Conservation (phyloP, 2,888 invertebrate species). For the Hypena proboscidalis region DNA sequence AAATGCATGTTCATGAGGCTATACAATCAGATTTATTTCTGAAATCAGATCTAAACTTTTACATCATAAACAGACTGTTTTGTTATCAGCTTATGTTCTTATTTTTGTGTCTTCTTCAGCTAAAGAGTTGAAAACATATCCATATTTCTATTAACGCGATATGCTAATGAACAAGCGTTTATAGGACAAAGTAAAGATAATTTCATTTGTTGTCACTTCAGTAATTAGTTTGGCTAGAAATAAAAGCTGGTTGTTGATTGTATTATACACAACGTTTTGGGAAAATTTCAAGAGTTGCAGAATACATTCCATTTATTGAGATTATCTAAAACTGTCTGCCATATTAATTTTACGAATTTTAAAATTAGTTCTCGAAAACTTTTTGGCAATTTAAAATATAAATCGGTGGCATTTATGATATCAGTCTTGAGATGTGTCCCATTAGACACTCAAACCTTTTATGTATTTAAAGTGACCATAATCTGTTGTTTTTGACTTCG, state of each 20-base stretch:
- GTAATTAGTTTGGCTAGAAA: constrained; percentile 28
- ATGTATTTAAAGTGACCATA: constrained; percentile 3
- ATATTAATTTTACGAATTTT: neutral
- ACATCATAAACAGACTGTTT: too few species aligned
- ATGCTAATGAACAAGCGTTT: too few species aligned
- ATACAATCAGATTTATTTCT: too few species aligned
- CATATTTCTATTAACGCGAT: too few species aligned
- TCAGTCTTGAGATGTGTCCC: constrained; percentile 14
- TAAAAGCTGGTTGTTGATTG: constrained; percentile 13
- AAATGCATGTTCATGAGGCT: constrained; percentile 19
- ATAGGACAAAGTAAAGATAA: neutral
- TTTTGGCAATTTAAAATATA: neutral
- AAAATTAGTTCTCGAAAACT: neutral
- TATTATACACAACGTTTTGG: constrained; percentile 6
- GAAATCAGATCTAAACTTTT: too few species aligned
- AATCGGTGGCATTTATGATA: constrained; percentile 22
- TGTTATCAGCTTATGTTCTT: too few species aligned
- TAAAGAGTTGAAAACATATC: too few species aligned
- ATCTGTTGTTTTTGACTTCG: constrained; percentile 10
- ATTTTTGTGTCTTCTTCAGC: too few species aligned
- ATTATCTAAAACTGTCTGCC: constrained; percentile 15
- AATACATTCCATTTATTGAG: constrained; percentile 38
- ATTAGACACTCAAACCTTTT: constrained; percentile 6
- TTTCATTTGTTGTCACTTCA: constrained; percentile 5
- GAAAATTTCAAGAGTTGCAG: constrained; percentile 8